Evolutionary conservation across 2,113 vertebrate genomes (phyloP), one percentile per base, ranked within the genome.

Genomic region (Galeopterus variegatus): DNA sequence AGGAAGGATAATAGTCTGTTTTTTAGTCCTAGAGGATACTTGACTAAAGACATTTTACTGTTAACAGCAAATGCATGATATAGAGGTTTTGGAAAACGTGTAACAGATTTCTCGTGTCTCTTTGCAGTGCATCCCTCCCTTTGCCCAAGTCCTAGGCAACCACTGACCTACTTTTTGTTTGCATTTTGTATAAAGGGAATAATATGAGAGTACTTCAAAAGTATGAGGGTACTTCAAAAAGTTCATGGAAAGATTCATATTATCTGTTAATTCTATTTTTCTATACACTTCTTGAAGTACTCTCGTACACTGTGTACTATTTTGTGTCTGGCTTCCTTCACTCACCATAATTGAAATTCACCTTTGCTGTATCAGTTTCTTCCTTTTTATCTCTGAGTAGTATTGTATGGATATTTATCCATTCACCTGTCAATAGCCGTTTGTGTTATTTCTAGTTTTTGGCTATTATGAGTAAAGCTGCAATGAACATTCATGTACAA

Each of bases 131-230:
- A 3, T 67, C 10, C 45, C 2, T 70, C n/a, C 23, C 5, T 96
- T 89, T 83, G 31, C 45, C 54, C 56, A n/a, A 82, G 41, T 19
- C 45, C n/a, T 92, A 54, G 60, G 88, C 67, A 82, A 54, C 48
- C 33, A 89, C 3, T 88, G 48, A 82, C 67, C 36, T 36, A 36
- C n/a, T 73, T 95, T 90, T 62, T 45, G 3, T 89, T 93, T 93
- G 45, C 54, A 84, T 88, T 84, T 70, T 77, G 83, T 77, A 26
- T 72, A 62, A 69, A 56, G 54, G 64, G n/a, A n/a, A 70, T 41
- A 41, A 41, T 41, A 41, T 41, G 41, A 41, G 41, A 41, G 41
- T 41, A 41, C 41, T 41, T 41, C 41, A 41, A 41, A 41, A 41
- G 41, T 41, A 41, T 41, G 41, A 41, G 41, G 41, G 41, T 41